Percentiles rank a stretch among this genome's conserved stretches.
Evolutionary conservation across 2,797 vertebrate species (phyloP).

Genomic region (Euthynnus affinis): DNA sequence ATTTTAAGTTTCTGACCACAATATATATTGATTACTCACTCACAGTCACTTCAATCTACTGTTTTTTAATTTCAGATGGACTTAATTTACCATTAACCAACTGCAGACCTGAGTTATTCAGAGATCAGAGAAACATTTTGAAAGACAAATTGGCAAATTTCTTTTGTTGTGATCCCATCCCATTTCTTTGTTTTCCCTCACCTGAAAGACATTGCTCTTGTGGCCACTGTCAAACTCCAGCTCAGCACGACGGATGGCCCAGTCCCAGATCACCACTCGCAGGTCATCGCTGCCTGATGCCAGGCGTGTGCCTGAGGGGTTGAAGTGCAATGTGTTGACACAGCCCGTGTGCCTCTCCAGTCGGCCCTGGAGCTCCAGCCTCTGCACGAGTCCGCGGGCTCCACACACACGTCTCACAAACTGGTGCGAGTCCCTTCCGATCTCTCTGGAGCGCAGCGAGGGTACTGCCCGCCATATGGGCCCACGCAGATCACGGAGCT

Average conservation of each 20-base stretch:
- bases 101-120: neutral
- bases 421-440: constrained; percentile 87
- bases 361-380: constrained; percentile 92
- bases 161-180: too few relatives aligned
- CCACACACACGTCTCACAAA: constrained; percentile 94
- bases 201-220: constrained; percentile 99
- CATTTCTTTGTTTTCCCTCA: constrained; percentile 57
- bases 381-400: constrained; percentile 92
- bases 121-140: neutral
- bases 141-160: neutral
- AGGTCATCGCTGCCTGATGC: constrained; percentile 97
- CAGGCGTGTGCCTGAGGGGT: constrained; percentile 94
- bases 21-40: neutral
- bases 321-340: constrained; percentile 99
- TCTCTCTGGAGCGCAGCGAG: constrained; percentile 90
- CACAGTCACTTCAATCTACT: neutral
- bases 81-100: neutral
- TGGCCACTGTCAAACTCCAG: constrained; percentile 97
- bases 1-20: neutral
- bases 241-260: constrained; percentile 89
- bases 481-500: constrained; percentile 88
- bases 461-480: constrained; percentile 91
- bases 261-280: constrained; percentile 96
- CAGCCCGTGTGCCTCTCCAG: constrained; percentile 95
- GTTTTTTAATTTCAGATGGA: too few relatives aligned